Conservation (phyloP, 2,797 vertebrate species). For the Lepilemur septentrionalis region DNA sequence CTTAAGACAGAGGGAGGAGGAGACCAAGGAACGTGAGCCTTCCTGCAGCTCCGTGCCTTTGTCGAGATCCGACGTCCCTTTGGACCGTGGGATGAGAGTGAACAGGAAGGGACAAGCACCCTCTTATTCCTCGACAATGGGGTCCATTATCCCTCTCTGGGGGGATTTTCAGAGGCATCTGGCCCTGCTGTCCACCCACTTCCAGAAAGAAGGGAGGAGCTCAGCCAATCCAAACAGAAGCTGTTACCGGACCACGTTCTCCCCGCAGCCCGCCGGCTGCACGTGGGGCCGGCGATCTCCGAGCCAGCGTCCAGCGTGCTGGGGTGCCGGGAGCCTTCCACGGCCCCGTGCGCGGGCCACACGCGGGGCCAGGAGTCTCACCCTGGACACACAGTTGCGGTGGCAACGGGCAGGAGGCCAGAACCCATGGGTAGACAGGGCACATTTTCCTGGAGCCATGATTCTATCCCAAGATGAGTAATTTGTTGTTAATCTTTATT, state of each 20-base stretch:
- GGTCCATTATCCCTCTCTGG: background rate
- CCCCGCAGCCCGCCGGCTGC: background rate
- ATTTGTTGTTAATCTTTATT: background rate
- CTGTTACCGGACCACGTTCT: rapidly evolving
- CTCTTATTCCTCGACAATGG: background rate
- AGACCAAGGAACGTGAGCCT: background rate
- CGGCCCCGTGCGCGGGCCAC: background rate
- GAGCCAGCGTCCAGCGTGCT: rapidly evolving
- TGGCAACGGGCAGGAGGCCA: rapidly evolving
- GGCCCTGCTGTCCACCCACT: background rate
- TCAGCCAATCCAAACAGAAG: background rate
- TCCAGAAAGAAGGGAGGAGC: background rate
- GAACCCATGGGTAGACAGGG: background rate
- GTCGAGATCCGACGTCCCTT: background rate
- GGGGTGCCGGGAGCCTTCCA: rapidly evolving
- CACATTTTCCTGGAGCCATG: rapidly evolving
- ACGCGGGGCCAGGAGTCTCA: rapidly evolving
- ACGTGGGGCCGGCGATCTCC: rapidly evolving
- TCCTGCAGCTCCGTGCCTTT: background rate
- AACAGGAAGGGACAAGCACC: rapidly evolving
- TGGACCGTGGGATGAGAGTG: background rate
- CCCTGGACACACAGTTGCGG: background rate
- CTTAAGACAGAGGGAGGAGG: background rate
- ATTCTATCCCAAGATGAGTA: background rate
- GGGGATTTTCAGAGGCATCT: background rate